These are phyloP conservation scores for Anhinga rufa DNA, from an alignment of 2,113 vertebrate species.

Conservation along the genomic window DNA sequence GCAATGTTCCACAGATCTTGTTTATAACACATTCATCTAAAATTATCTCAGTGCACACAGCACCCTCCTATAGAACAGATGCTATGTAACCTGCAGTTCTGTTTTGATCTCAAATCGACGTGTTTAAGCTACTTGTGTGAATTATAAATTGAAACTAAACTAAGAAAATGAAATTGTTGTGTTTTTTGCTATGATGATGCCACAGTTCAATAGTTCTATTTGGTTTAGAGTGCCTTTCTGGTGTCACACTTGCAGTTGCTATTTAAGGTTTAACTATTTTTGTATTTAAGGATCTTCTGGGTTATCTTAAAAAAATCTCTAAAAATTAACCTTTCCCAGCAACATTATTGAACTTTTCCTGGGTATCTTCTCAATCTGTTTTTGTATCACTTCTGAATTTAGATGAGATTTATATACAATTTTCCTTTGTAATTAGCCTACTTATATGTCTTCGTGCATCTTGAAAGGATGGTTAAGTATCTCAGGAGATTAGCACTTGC, in stretches of 20 bases:
- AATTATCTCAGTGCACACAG: conserved; percentile 79
- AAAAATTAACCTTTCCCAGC: conserved; percentile 26
- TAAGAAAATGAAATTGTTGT: conserved; percentile 61
- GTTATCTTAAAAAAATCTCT: neutral
- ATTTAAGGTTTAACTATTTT: conserved; percentile 38
- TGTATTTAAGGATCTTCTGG: neutral
- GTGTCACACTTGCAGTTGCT: neutral
- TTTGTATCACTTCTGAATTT: conserved; percentile 39
- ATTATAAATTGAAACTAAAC: conserved; percentile 74
- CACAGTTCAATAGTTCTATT: conserved; percentile 8
- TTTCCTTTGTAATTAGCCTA: conserved; percentile 59
- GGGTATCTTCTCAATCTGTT: conserved; percentile 13
- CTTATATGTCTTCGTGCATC: conserved; percentile 27
- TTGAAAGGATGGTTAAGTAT: conserved; percentile 39
- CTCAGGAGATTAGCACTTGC: conserved; percentile 33
- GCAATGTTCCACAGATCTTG: conserved; percentile 78
- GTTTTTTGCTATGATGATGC: conserved; percentile 39
- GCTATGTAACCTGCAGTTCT: conserved; percentile 77
- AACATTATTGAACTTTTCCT: conserved; percentile 25
- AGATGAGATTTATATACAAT: conserved; percentile 35
- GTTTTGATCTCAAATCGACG: conserved; percentile 78
- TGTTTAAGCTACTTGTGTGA: conserved; percentile 77
- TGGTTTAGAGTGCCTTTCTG: neutral
- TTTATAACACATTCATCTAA: conserved; percentile 84
- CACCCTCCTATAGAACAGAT: conserved; percentile 79